phyloP scores from a whole-genome alignment of 2,113 vertebrate species.

The Ammospiza caudacuta region DNA sequence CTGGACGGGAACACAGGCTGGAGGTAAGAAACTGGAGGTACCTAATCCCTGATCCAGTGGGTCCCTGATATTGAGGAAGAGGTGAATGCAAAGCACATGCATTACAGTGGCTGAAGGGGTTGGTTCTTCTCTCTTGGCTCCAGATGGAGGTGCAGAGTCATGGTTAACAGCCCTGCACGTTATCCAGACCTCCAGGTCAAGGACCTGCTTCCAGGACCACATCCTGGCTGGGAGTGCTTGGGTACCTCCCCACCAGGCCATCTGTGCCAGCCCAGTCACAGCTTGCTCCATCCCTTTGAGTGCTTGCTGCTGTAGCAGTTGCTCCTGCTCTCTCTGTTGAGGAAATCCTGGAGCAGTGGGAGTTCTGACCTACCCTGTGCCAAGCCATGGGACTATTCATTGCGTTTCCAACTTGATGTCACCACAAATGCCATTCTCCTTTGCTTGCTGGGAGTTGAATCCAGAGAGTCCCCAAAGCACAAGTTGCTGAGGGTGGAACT shows the following conservation, averaged over 20 bases:
- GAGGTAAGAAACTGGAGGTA: neutral
- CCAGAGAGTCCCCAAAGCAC: neutral
- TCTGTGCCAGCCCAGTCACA: neutral
- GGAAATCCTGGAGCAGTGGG: neutral
- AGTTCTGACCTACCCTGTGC: neutral
- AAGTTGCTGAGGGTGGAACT: too few species aligned
- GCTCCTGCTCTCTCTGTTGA: neutral
- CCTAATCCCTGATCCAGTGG: accelerated
- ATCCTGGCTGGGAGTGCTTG: neutral
- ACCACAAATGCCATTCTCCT: neutral
- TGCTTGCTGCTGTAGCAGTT: neutral
- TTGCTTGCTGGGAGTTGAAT: neutral
- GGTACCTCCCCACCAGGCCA: accelerated
- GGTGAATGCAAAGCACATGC: neutral
- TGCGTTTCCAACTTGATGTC: neutral
- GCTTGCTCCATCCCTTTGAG: accelerated
- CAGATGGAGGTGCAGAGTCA: accelerated
- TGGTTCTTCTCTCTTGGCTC: neutral
- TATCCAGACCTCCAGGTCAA: neutral
- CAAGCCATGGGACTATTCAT: neutral
- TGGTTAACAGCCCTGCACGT: neutral
- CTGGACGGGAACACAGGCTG: neutral
- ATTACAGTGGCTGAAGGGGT: neutral
- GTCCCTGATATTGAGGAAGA: neutral
- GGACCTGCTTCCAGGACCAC: neutral